Percentiles rank a stretch among this genome's conserved stretches.
Conservation (phyloP, 2,113 vertebrate genomes). For the Puntigrus tetrazona region DNA sequence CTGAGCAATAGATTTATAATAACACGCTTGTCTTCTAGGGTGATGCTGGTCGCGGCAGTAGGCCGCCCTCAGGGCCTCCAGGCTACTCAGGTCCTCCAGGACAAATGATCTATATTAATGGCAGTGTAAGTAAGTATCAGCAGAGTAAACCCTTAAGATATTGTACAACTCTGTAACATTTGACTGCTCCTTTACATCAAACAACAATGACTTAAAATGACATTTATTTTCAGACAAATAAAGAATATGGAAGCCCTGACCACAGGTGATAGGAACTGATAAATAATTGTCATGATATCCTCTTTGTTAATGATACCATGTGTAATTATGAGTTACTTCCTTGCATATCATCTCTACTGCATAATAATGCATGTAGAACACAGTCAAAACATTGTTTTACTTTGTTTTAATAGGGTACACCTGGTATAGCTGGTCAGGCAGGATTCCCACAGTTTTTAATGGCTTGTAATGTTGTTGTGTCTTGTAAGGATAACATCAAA, state of each 20-base stretch:
- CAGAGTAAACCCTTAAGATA: neutral
- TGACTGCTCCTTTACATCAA: constrained; percentile 51
- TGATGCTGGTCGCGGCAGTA: constrained; percentile 78
- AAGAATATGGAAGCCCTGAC: constrained; percentile 58
- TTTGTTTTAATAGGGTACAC: constrained; percentile 57
- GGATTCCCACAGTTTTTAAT: constrained; percentile 63
- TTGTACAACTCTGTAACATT: constrained; percentile 19
- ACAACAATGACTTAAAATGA: constrained; percentile 60
- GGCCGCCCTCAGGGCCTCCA: constrained; percentile 75
- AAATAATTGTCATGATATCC: neutral
- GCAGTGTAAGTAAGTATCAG: constrained; percentile 69
- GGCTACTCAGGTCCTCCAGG: constrained; percentile 86
- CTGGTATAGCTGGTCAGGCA: constrained; percentile 54
- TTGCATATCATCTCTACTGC: neutral
- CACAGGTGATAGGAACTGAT: constrained; percentile 63
- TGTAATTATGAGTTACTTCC: neutral
- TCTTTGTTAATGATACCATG: neutral
- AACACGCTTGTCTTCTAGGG: constrained; percentile 75
- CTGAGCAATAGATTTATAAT: neutral
- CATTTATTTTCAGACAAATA: constrained; percentile 68
- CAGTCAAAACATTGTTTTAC: neutral
- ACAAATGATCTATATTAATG: constrained; percentile 63
- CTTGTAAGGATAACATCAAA: no score
- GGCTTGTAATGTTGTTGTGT: neutral
- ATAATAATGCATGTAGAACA: neutral